Percentiles rank a stretch among this genome's conserved stretches.
These are phyloP conservation scores for Benitochromis conjunctus DNA, from an alignment of 2,113 vertebrate genomes.

Conservation along the genomic window DNA sequence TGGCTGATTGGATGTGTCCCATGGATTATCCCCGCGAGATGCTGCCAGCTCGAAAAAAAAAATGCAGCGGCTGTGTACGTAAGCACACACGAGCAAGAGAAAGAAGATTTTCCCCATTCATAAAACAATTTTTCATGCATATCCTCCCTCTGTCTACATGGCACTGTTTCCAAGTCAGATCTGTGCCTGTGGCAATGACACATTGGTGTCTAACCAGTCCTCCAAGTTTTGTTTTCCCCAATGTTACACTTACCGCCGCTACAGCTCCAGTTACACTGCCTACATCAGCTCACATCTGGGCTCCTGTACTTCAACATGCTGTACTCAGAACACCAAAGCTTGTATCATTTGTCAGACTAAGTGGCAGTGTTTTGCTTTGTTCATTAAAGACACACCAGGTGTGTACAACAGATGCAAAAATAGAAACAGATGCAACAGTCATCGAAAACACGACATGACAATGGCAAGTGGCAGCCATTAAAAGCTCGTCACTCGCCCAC, in stretches of 20 bases:
- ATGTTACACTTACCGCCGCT: constrained; percentile 17
- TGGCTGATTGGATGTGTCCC: constrained; percentile 84
- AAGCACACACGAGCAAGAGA: not conserved
- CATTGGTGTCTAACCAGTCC: constrained; percentile 34
- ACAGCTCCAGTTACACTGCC: constrained; percentile 11
- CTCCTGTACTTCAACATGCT: constrained; percentile 6
- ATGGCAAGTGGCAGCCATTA: constrained; percentile 63
- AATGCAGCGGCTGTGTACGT: not conserved
- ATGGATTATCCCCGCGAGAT: constrained; percentile 56
- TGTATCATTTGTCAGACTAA: constrained; percentile 47
- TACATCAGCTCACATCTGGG: constrained; percentile 32
- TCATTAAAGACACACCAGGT: constrained; percentile 57
- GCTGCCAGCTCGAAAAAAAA: constrained; percentile 57
- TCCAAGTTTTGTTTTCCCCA: constrained; percentile 35
- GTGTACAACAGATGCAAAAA: constrained; percentile 55
- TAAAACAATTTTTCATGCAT: constrained; percentile 28
- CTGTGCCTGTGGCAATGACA: constrained; percentile 35
- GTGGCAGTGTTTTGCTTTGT: constrained; percentile 33
- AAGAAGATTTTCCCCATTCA: constrained; percentile 37
- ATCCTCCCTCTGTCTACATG: constrained; percentile 17
- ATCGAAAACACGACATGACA: constrained; percentile 53
- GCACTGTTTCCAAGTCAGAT: constrained; percentile 31
- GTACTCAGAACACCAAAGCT: constrained; percentile 17
- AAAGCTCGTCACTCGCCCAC: constrained; percentile 65
- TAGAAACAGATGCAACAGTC: constrained; percentile 61